Evolutionary conservation across 2,113 vertebrate species (phyloP).

Genomic region (Sphyrna mokarran): DNA sequence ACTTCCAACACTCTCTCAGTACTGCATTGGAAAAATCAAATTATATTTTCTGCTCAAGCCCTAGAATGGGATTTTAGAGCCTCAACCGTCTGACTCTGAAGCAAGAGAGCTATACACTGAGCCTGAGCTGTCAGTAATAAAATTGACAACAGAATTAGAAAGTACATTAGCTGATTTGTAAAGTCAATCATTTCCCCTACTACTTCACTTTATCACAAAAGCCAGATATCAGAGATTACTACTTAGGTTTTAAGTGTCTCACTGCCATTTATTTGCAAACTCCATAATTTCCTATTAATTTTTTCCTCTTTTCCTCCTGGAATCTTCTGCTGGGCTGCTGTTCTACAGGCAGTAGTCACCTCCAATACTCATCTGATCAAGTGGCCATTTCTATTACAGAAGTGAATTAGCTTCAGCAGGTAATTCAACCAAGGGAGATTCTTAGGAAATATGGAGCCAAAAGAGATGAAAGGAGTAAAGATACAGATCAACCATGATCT

Average conservation of each 20-base stretch:
- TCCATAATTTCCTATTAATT: neutral
- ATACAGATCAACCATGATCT: too few relatives aligned
- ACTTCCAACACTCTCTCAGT: too few relatives aligned
- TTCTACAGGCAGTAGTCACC: too few relatives aligned
- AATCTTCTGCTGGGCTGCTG: too few relatives aligned
- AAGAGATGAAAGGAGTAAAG: neutral
- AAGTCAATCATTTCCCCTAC: neutral
- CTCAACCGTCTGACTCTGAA: too few relatives aligned
- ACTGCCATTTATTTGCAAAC: neutral
- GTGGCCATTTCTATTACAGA: neutral
- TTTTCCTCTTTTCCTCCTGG: neutral
- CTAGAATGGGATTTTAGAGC: too few relatives aligned
- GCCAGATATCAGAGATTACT: neutral
- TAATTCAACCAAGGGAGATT: too few relatives aligned
- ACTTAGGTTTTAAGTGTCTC: neutral
- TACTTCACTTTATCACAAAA: neutral
- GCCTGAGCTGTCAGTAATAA: neutral
- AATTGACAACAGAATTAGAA: neutral
- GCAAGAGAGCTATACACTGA: too few relatives aligned
- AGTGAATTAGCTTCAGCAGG: neutral
- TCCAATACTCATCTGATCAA: too few relatives aligned
- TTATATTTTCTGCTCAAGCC: too few relatives aligned
- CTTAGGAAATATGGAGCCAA: neutral
- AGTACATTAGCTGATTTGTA: neutral
- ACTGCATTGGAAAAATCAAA: too few relatives aligned